These are phyloP conservation scores for Encarsia formosa DNA, from an alignment of 2,888 invertebrate genomes.

Conservation along the genomic window DNA sequence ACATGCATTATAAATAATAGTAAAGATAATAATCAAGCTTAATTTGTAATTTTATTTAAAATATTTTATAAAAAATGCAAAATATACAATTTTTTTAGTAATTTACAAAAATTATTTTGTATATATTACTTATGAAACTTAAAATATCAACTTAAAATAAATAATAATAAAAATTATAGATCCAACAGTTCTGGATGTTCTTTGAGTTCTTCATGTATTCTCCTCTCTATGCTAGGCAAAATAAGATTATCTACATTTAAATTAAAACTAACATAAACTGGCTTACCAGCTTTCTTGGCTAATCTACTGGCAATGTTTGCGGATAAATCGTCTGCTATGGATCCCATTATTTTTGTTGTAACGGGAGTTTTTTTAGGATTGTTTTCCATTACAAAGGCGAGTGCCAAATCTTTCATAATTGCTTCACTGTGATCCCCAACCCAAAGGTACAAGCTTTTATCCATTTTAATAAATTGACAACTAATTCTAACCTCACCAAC, in stretches of 20 bases:
- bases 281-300: constrained; percentile 43
- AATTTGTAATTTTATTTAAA: constrained; percentile 15
- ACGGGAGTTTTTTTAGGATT: constrained; percentile 34
- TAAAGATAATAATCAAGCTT: constrained; percentile 22
- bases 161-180: constrained; percentile 2
- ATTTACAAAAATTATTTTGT: too few species aligned
- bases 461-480: constrained; percentile 46
- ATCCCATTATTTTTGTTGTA: constrained; percentile 46
- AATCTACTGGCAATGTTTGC: constrained; percentile 45
- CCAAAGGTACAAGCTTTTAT: constrained; percentile 48
- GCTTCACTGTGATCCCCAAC: constrained; percentile 40
- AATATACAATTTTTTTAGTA: constrained; percentile 18
- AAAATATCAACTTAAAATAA: constrained; percentile 5
- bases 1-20: constrained; percentile 11
- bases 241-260: constrained; percentile 37
- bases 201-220: constrained; percentile 44
- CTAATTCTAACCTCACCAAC: constrained; percentile 38
- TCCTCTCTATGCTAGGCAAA: constrained; percentile 41
- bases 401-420: constrained; percentile 43
- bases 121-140: too few species aligned
- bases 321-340: constrained; percentile 39
- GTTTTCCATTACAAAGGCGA: constrained; percentile 42
- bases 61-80: constrained; percentile 8
- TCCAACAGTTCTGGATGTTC: constrained; percentile 36
- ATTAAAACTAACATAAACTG: constrained; percentile 51